Evolutionary conservation across 2,797 vertebrate species (phyloP).

Genomic region (Channa striata): DNA sequence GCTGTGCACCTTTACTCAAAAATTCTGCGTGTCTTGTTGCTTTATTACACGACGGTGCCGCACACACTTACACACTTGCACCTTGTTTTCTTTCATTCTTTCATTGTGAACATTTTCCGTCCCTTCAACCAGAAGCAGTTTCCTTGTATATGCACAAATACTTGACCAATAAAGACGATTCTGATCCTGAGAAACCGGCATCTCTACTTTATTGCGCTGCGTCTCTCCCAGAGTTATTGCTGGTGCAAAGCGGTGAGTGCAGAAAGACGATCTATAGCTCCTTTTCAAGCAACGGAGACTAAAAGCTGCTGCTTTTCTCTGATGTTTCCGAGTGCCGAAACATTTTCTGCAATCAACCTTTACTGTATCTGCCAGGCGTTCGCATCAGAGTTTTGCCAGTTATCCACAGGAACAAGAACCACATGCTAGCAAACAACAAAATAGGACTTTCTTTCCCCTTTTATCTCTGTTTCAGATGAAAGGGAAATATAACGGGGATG

Average conservation of each 20-base stretch:
- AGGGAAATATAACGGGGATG: background rate
- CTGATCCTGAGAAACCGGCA: slow-evolving; percentile 1
- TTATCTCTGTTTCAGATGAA: background rate
- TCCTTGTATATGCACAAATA: no score
- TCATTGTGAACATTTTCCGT: no score
- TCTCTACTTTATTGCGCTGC: slow-evolving; percentile 5
- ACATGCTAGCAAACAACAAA: background rate
- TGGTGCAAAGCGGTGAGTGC: slow-evolving; percentile 14
- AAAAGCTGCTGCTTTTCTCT: slow-evolving; percentile 32
- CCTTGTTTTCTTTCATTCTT: no score
- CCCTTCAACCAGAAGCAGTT: no score
- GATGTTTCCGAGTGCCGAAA: slow-evolving; percentile 21
- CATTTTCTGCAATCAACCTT: slow-evolving; percentile 17
- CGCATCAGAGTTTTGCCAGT: background rate
- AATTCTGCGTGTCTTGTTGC: slow-evolving; percentile 29
- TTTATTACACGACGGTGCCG: slow-evolving; percentile 24
- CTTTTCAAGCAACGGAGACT: slow-evolving; percentile 18
- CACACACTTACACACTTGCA: no score
- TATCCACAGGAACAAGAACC: slow-evolving; percentile 1
- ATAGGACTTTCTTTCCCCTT: background rate
- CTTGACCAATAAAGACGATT: no score
- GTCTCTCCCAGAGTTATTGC: slow-evolving; percentile 21
- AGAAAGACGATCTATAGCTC: slow-evolving; percentile 10
- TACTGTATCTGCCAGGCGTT: slow-evolving; percentile 9
- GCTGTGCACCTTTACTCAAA: slow-evolving; percentile 5